These are phyloP conservation scores for Brachyopa scutellaris DNA, from an alignment of 2,888 invertebrate species.

Conservation along the genomic window DNA sequence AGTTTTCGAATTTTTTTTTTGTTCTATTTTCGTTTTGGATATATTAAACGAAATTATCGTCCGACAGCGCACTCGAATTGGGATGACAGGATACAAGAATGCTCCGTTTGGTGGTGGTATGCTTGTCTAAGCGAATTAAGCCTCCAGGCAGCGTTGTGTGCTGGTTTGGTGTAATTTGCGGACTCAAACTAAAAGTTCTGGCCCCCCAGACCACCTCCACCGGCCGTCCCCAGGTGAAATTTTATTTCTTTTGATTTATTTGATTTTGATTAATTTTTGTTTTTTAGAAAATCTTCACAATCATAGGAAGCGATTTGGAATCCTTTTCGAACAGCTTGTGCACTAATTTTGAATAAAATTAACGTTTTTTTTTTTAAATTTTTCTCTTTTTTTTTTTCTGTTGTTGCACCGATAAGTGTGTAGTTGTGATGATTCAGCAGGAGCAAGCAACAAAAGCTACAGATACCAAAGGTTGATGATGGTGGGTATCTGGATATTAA, in stretches of 20 bases:
- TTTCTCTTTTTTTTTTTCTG: not conserved
- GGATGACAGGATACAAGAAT: constrained; percentile 32
- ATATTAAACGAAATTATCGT: constrained; percentile 25
- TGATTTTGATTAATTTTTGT: constrained; percentile 30
- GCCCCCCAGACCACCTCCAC: constrained; percentile 82
- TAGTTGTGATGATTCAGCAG: constrained; percentile 51
- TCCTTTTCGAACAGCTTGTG: constrained; percentile 60
- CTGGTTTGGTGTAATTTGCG: constrained; percentile 51
- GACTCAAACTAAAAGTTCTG: constrained; percentile 58
- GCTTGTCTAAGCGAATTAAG: constrained; percentile 42
- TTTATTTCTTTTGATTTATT: constrained; percentile 40
- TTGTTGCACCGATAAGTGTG: constrained; percentile 65
- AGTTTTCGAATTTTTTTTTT: constrained; percentile 13
- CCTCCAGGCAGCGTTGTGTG: constrained; percentile 51
- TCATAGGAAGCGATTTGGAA: constrained; percentile 44
- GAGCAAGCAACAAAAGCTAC: constrained; percentile 68
- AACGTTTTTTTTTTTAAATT: not conserved
- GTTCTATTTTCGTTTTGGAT: constrained; percentile 11
- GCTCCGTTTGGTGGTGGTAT: constrained; percentile 21
- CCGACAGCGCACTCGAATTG: constrained; percentile 30
- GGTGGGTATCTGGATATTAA: constrained; percentile 51
- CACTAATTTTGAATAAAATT: constrained; percentile 61
- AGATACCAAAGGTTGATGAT: constrained; percentile 60
- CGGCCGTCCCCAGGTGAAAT: constrained; percentile 79
- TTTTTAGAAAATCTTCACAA: constrained; percentile 47